These are phyloP conservation scores for Oophaga pumilio DNA, from an alignment of 2,113 vertebrate species.

Conservation along the genomic window DNA sequence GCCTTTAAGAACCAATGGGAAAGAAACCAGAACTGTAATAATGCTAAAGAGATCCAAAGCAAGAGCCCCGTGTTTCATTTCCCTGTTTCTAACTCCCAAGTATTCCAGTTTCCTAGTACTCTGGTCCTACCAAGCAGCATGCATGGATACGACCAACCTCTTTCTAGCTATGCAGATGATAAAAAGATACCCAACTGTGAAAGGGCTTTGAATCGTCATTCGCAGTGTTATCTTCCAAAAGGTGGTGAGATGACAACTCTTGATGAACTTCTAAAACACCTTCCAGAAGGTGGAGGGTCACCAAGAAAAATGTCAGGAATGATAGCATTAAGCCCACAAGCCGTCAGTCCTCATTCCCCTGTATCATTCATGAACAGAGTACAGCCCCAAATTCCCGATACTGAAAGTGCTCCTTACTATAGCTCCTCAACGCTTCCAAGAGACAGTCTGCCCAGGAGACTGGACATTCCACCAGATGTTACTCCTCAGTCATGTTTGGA, in stretches of 20 bases:
- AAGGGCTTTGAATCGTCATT: constrained; percentile 74
- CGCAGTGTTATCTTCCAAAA: constrained; percentile 75
- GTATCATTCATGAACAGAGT: constrained; percentile 74
- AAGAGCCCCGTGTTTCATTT: constrained; percentile 67
- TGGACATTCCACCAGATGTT: constrained; percentile 84
- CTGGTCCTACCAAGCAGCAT: constrained; percentile 63
- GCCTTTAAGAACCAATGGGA: constrained; percentile 85
- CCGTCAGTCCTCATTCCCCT: constrained; percentile 64
- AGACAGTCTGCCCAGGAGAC: constrained; percentile 80
- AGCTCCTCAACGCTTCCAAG: constrained; percentile 79
- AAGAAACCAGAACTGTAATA: constrained; percentile 89
- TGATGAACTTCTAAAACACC: constrained; percentile 86
- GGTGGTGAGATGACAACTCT: constrained; percentile 86
- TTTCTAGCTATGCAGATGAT: constrained; percentile 71
- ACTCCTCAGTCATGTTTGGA: constrained; percentile 75
- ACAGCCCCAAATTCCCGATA: constrained; percentile 78
- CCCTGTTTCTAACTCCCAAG: constrained; percentile 72
- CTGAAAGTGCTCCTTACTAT: constrained; percentile 76
- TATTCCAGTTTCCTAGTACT: constrained; percentile 74
- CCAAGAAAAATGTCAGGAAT: constrained; percentile 64
- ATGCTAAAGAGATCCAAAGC: constrained; percentile 75
- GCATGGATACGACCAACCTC: constrained; percentile 67
- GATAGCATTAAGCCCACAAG: constrained; percentile 59
- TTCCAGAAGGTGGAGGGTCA: constrained; percentile 75
- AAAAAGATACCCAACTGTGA: constrained; percentile 79